These are phyloP conservation scores for Scophthalmus maximus DNA, from an alignment of 2,113 vertebrate genomes.

Conservation along the genomic window DNA sequence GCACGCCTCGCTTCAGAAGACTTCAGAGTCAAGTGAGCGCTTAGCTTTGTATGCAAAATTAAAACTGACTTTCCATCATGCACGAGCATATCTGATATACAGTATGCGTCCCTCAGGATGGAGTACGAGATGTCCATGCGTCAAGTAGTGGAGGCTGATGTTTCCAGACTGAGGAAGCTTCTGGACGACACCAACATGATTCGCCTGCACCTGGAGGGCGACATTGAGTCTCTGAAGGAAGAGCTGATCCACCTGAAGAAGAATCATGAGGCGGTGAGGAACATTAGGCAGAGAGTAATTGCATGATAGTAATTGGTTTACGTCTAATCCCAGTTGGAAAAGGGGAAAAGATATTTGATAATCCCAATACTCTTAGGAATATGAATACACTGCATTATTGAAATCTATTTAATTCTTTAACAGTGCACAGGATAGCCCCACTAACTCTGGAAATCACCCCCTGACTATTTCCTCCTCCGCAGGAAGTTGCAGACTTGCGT, in stretches of 20 bases:
- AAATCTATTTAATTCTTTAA: constrained; percentile 21
- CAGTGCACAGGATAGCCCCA: constrained; percentile 24
- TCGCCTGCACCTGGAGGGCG: constrained; percentile 80
- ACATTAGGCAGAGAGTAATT: background rate
- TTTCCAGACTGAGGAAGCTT: constrained; percentile 79
- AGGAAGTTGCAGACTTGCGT: constrained; percentile 86
- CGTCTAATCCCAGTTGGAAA: background rate
- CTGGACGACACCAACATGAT: constrained; percentile 82
- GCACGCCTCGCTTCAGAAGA: constrained; percentile 74
- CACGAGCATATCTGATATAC: background rate
- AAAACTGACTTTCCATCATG: background rate
- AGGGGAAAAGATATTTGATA: background rate
- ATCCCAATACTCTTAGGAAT: background rate
- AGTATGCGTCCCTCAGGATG: constrained; percentile 64
- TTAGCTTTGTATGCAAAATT: background rate
- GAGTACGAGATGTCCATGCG: constrained; percentile 77
- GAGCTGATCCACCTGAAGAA: constrained; percentile 87
- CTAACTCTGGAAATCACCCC: constrained; percentile 43
- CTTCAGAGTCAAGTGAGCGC: constrained; percentile 80
- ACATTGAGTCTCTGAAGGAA: constrained; percentile 86
- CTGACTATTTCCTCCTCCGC: constrained; percentile 40
- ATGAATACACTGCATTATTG: background rate
- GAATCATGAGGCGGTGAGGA: constrained; percentile 85
- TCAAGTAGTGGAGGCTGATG: constrained; percentile 81
- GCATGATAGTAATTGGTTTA: background rate